A percentile compares a stretch with the other conserved stretches of the same genome.
phyloP scores from a whole-genome alignment of 1,140 invertebrate genomes.

The Phortica variegata region DNA sequence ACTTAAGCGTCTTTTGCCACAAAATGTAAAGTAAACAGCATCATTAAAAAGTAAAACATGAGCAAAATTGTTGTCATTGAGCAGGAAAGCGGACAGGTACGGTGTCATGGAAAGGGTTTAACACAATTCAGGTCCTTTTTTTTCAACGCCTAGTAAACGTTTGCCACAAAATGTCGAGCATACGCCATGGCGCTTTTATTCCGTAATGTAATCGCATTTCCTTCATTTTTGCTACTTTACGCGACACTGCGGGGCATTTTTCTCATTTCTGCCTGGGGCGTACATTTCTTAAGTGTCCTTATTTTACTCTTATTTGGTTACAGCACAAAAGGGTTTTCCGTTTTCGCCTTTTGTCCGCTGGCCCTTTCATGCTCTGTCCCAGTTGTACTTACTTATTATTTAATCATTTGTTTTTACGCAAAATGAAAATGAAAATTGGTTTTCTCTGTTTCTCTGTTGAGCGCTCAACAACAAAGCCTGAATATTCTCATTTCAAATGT shows the following conservation, averaged over 20 bases:
- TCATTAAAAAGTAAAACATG: slow-evolving; percentile 23
- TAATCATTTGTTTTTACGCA: slow-evolving; percentile 47
- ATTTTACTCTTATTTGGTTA: too few species aligned
- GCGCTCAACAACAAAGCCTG: slow-evolving; percentile 12
- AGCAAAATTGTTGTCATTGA: too few species aligned
- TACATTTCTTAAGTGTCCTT: too few species aligned
- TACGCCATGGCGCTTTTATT: too few species aligned
- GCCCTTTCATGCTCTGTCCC: slow-evolving; percentile 14
- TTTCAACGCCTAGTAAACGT: slow-evolving; percentile 29
- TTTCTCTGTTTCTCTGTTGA: slow-evolving; percentile 43
- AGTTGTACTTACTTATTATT: slow-evolving; percentile 35
- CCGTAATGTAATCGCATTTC: slow-evolving; percentile 53
- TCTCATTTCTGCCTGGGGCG: too few species aligned
- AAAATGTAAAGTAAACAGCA: slow-evolving; percentile 41
- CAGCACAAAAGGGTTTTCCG: slow-evolving; percentile 32
- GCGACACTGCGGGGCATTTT: too few species aligned
- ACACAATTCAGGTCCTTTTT: too few species aligned
- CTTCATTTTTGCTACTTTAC: slow-evolving; percentile 29
- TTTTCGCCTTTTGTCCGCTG: slow-evolving; percentile 1
- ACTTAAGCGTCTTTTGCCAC: slow-evolving; percentile 25
- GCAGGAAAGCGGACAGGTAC: too few species aligned
- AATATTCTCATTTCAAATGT: slow-evolving; percentile 40
- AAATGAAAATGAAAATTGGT: slow-evolving; percentile 51
- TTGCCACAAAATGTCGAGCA: slow-evolving; percentile 41
- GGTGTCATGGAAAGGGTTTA: too few species aligned